These are phyloP conservation scores for Meteorus colon DNA, from an alignment of 2,888 invertebrate species.

Conservation along the genomic window DNA sequence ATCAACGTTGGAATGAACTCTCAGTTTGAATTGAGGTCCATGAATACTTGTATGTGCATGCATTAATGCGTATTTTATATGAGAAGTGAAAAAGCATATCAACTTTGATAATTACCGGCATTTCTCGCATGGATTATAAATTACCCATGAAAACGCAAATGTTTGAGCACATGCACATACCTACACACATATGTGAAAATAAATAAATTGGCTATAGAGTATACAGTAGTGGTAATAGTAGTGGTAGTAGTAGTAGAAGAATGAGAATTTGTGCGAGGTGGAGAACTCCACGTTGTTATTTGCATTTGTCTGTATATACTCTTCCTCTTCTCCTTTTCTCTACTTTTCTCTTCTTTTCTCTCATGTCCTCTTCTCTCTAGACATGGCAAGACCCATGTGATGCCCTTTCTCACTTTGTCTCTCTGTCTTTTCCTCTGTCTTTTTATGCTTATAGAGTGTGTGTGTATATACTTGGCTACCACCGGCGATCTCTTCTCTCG, in stretches of 20 bases:
- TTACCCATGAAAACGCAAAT: conserved; percentile 13
- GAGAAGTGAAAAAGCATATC: conserved; percentile 10
- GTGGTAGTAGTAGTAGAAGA: not conserved
- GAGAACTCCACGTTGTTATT: conserved; percentile 19
- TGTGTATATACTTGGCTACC: conserved; percentile 15
- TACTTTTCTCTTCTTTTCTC: too few relatives aligned
- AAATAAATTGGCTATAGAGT: not conserved
- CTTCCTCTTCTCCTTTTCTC: not conserved
- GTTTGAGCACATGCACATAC: not conserved
- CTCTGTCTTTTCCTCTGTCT: not conserved
- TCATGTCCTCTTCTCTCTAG: not conserved
- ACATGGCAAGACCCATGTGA: not conserved
- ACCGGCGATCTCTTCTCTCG: conserved; percentile 37
- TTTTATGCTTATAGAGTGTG: conserved; percentile 10
- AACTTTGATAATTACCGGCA: conserved; percentile 20
- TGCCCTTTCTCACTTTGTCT: not conserved
- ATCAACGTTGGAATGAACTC: conserved; percentile 24
- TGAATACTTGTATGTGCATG: not conserved
- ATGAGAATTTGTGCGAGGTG: conserved; percentile 10
- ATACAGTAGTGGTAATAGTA: not conserved
- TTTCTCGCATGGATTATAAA: conserved; percentile 22
- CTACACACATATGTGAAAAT: not conserved
- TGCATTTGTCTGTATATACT: conserved; percentile 22
- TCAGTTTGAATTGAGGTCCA: conserved; percentile 18
- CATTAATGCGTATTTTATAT: not conserved